Conservation (phyloP, 2,113 vertebrate species). For the Alethe castanea region DNA sequence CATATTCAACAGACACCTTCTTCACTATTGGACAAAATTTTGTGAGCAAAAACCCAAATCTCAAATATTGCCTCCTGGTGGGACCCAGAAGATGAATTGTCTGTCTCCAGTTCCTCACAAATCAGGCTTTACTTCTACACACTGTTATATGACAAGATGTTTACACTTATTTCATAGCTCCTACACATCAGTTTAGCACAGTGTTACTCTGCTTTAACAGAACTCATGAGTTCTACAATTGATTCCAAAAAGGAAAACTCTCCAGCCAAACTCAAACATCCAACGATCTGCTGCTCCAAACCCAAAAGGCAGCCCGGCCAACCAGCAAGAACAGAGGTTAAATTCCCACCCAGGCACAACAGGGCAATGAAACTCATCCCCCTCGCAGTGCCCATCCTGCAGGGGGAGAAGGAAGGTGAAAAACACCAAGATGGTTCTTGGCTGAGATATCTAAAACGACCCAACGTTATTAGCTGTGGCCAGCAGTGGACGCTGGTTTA, state of each 20-base stretch:
- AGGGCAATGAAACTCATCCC: background rate
- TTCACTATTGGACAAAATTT: rapidly evolving
- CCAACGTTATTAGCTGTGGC: rapidly evolving
- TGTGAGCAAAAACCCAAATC: background rate
- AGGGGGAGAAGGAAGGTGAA: rapidly evolving
- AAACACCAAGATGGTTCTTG: rapidly evolving
- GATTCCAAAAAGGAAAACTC: background rate
- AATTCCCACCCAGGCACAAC: rapidly evolving
- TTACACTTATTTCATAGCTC: background rate
- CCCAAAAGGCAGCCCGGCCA: background rate
- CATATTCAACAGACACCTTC: background rate
- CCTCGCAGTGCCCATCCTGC: background rate
- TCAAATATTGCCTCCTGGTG: background rate
- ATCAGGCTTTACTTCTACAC: rapidly evolving
- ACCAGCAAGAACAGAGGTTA: rapidly evolving
- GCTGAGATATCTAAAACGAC: rapidly evolving
- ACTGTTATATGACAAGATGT: rapidly evolving
- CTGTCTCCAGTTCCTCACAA: background rate
- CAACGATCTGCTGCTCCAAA: background rate
- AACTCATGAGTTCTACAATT: rapidly evolving
- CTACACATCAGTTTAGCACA: rapidly evolving
- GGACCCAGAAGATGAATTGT: background rate
- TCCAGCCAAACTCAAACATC: background rate
- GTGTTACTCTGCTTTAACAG: rapidly evolving
- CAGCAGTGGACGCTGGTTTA: no score